A percentile compares a stretch with the other conserved stretches of the same genome.
Conservation (phyloP, 2,797 vertebrate species). For the Menidia menidia region DNA sequence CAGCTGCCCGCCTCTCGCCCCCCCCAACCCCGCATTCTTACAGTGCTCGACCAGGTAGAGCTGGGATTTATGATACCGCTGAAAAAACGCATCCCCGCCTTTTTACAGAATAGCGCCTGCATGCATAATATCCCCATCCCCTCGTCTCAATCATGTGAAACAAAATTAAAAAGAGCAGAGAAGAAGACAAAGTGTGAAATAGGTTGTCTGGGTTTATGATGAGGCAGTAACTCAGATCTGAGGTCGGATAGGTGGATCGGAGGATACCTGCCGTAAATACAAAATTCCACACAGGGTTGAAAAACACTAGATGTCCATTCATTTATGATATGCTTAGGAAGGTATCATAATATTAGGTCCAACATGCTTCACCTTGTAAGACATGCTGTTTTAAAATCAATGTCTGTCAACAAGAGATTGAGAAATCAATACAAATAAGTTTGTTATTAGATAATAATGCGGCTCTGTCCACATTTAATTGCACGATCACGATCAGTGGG, state of each 20-base stretch:
- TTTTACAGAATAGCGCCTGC: slow-evolving; percentile 39
- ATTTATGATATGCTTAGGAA: not conserved
- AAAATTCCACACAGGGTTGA: no score
- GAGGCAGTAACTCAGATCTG: slow-evolving; percentile 22
- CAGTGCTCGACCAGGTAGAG: slow-evolving; percentile 55
- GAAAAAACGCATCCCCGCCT: slow-evolving; percentile 49
- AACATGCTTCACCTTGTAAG: no score
- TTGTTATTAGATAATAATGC: not conserved
- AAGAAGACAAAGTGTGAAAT: slow-evolving; percentile 1
- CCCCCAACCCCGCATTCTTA: slow-evolving; percentile 36
- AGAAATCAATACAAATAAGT: not conserved
- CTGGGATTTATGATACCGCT: slow-evolving; percentile 67
- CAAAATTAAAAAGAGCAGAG: slow-evolving; percentile 17
- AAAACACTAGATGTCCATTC: no score
- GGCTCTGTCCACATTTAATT: no score
- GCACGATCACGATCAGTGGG: no score
- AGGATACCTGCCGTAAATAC: slow-evolving; percentile 7
- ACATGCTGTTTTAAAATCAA: no score
- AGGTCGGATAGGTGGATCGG: slow-evolving; percentile 10
- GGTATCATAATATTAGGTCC: not conserved
- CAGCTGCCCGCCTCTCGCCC: slow-evolving; percentile 31
- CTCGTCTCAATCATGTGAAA: slow-evolving; percentile 11
- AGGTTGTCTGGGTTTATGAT: slow-evolving; percentile 26
- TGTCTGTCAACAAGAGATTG: no score
- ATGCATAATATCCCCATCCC: slow-evolving; percentile 64